Evolutionary conservation across 2,888 invertebrate genomes (phyloP).

Genomic region (Tipula vernalis): DNA sequence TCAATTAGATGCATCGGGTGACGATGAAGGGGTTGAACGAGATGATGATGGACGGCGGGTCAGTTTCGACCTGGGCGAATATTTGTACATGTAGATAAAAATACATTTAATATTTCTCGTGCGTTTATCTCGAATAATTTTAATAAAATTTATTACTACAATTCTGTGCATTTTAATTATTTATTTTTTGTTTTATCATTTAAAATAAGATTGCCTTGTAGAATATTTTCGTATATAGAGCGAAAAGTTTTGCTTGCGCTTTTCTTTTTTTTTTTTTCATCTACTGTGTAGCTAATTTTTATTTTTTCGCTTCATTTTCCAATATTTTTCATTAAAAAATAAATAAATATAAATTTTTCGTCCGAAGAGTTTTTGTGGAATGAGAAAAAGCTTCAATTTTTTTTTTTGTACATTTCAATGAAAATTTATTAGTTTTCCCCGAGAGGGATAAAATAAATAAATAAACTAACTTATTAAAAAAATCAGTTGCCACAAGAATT

Average conservation of each 20-base stretch:
- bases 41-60: not conserved
- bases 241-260: not conserved
- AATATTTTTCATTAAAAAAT: not conserved
- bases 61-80: not conserved
- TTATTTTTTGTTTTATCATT: not conserved
- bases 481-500: not conserved
- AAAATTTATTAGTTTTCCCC: not conserved
- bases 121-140: not conserved
- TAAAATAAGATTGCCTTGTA: not conserved
- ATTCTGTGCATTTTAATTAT: not conserved
- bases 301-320: not conserved
- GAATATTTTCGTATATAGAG: not conserved
- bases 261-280: not conserved
- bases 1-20: not conserved
- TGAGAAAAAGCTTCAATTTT: not conserved
- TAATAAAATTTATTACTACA: not conserved
- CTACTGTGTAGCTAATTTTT: not conserved
- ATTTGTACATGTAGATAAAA: not conserved
- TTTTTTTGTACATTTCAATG: not conserved
- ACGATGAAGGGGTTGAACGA: not conserved
- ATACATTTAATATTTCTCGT: not conserved
- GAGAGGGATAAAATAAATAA: not conserved
- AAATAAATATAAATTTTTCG: not conserved
- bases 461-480: conserved; percentile 4
- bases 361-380: not conserved